A percentile compares a stretch with the other conserved stretches of the same genome.
Evolutionary conservation across 2,797 vertebrate species (phyloP).

Genomic region (Erethizon dorsatum): DNA sequence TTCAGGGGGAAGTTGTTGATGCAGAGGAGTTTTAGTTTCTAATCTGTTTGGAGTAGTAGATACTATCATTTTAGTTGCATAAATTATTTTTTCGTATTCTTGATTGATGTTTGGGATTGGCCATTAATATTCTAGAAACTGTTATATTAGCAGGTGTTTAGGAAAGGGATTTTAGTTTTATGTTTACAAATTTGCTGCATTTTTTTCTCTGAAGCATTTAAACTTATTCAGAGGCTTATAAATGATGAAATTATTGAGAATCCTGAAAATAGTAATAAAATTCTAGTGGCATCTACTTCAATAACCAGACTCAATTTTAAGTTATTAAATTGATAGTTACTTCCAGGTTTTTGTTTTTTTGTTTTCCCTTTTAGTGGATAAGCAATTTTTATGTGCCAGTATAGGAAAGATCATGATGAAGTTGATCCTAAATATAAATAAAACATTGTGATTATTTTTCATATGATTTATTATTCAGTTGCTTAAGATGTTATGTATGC

Average conservation of each 20-base stretch:
- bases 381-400: not conserved
- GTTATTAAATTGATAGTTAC: conserved; percentile 28
- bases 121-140: conserved; percentile 37
- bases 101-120: conserved; percentile 19
- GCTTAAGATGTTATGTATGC: conserved; percentile 35
- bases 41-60: conserved; percentile 47
- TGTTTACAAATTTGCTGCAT: not conserved
- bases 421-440: conserved; percentile 46
- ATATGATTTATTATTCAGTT: conserved; percentile 61
- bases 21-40: conserved; percentile 52
- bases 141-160: conserved; percentile 38
- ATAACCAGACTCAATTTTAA: conserved; percentile 11
- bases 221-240: conserved; percentile 47
- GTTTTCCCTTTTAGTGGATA: conserved; percentile 17
- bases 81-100: conserved; percentile 55
- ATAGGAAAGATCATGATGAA: not conserved
- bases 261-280: conserved; percentile 55
- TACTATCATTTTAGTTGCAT: not conserved
- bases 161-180: conserved; percentile 45
- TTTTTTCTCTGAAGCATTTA: conserved; percentile 33
- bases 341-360: conserved; percentile 11
- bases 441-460: conserved; percentile 60
- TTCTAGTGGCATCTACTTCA: not conserved
- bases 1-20: not conserved
- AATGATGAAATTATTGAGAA: conserved; percentile 66